These are phyloP conservation scores for Lomographa bimaculata DNA, from an alignment of 2,888 invertebrate genomes.

Conservation along the genomic window DNA sequence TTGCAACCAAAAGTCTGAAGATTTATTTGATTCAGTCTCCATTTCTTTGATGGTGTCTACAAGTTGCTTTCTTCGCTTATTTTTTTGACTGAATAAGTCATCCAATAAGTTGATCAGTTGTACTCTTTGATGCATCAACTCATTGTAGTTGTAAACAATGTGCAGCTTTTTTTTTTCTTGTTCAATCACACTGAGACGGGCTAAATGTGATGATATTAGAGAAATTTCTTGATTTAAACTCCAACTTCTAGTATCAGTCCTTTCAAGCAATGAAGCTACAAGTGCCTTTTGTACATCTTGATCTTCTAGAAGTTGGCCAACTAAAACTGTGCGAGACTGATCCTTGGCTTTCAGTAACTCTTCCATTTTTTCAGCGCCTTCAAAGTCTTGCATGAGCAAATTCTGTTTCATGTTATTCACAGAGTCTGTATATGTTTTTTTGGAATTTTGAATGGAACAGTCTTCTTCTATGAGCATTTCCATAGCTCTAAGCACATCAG, in stretches of 20 bases:
- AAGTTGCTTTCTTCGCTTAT: slow-evolving; percentile 85
- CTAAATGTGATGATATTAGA: slow-evolving; percentile 88
- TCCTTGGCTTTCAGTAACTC: slow-evolving; percentile 85
- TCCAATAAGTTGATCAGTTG: slow-evolving; percentile 87
- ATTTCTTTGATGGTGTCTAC: slow-evolving; percentile 88
- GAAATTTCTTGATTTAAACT: slow-evolving; percentile 89
- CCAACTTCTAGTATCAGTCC: slow-evolving; percentile 90
- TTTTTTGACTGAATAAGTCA: slow-evolving; percentile 87
- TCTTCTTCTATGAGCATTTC: slow-evolving; percentile 87
- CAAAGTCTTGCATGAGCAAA: slow-evolving; percentile 82
- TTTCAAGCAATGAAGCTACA: slow-evolving; percentile 87
- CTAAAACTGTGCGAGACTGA: slow-evolving; percentile 82
- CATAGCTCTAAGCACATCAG: slow-evolving; percentile 89
- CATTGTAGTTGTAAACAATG: slow-evolving; percentile 87
- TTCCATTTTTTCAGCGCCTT: slow-evolving; percentile 83
- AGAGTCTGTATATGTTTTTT: slow-evolving; percentile 86
- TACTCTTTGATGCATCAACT: slow-evolving; percentile 86
- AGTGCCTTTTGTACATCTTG: slow-evolving; percentile 89
- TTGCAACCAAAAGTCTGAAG: slow-evolving; percentile 88
- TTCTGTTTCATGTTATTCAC: slow-evolving; percentile 86
- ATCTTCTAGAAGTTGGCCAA: slow-evolving; percentile 86
- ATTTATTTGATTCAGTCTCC: slow-evolving; percentile 82
- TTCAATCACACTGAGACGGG: slow-evolving; percentile 88
- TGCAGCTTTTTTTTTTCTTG: slow-evolving; percentile 87
- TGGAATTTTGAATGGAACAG: slow-evolving; percentile 81